Base-by-base conservation (phyloP, 92 coral and sea anemone genomes). In the Phenganax stokvisi region DNA sequence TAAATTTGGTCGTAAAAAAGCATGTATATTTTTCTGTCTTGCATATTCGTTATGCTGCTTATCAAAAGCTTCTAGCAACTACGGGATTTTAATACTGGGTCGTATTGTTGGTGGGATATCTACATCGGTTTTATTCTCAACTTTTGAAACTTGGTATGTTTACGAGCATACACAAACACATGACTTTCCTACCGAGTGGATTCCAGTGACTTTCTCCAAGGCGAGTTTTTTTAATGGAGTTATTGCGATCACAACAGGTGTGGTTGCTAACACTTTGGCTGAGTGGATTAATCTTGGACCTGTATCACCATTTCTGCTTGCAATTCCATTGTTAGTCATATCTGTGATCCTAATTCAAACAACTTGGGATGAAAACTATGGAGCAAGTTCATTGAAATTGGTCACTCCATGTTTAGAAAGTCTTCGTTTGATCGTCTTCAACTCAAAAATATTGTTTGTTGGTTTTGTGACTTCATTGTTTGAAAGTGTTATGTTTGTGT, bases 321-420 rank as follows among this genome's bases (percentile, higher is more conserved):
- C 98, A 12, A 94, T 94, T 60, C 97, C 97, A 17, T 94, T 94
- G 79, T 89, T 94, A 10, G 58, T 92, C 0, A 37, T 84, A 27
- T 88, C 98, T 8, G 96, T 91, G 11, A 76, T 92, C 67, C 78
- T 94, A 56, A 94, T 91, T 58, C 90, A 87, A 63, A 61, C 90
- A 25, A 88, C 92, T 0, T 94, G 98, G 98, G 97, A 94, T 66
- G 98, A 94, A 83, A 94, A 94, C 85, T 94, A 94, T 82, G 98
- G 98, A 37, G 96, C 92, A 62, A 85, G 88, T 20, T 87, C 91
- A 3, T 60, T 85, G 44, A 92, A 90, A 81, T 57, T 94, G 6
- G 77, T 92, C 13, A 86, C 85, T 47, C 98, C 98, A 0, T 94
- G 98, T 77, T 82, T 92, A 81, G 98, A 92, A 72, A 92, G 98